These are phyloP conservation scores for Dermatophagoides farinae DNA, from an alignment of 1,140 invertebrate species.

Conservation along the genomic window DNA sequence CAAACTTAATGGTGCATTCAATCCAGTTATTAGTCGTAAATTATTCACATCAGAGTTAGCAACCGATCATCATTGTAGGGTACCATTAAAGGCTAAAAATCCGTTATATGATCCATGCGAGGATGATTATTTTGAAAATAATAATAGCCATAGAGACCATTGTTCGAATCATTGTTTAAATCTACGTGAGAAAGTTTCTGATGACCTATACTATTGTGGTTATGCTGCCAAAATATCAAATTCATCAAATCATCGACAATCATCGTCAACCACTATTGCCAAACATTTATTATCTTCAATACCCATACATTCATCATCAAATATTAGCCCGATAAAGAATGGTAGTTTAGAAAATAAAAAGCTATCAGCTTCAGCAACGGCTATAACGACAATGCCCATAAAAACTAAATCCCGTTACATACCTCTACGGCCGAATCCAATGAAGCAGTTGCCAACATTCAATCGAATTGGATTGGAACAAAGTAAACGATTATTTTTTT, in stretches of 20 bases:
- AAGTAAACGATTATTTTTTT: too few species aligned
- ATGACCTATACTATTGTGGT: conserved; percentile 4
- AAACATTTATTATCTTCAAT: neutral
- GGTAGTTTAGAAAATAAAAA: too few species aligned
- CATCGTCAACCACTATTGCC: neutral
- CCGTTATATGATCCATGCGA: neutral
- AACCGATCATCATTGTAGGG: neutral
- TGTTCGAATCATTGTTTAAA: too few species aligned
- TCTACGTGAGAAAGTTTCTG: neutral
- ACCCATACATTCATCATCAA: neutral
- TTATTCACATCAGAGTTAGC: neutral
- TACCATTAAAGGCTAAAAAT: neutral
- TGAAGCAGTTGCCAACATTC: too few species aligned
- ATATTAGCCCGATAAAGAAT: too few species aligned
- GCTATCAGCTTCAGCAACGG: too few species aligned
- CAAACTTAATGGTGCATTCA: neutral
- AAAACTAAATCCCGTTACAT: too few species aligned
- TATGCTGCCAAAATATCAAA: neutral
- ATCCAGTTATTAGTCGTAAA: neutral
- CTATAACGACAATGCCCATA: too few species aligned
- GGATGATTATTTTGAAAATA: neutral
- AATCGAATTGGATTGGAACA: too few species aligned
- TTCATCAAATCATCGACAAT: too few species aligned
- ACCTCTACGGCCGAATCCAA: too few species aligned
- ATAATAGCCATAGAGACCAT: too few species aligned